Conservation (phyloP, 2,113 vertebrate species). For the Poeciliopsis turrubarensis region DNA sequence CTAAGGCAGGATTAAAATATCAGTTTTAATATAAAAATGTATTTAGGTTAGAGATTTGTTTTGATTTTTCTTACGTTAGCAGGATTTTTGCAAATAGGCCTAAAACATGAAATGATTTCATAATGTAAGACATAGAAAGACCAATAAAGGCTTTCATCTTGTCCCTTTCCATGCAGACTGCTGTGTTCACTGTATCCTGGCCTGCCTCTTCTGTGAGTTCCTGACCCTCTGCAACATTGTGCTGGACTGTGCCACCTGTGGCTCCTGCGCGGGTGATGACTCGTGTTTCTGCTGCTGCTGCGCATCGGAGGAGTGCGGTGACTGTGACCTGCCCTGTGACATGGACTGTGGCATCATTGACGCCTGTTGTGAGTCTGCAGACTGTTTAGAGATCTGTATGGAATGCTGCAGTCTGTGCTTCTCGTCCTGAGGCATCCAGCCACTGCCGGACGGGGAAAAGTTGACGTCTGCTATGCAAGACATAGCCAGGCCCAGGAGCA, state of each 20-base stretch:
- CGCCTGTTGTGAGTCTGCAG: conserved; percentile 97
- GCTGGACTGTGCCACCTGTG: conserved; percentile 95
- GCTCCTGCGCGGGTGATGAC: conserved; percentile 91
- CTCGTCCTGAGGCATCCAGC: conserved; percentile 86
- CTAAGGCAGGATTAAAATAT: no score
- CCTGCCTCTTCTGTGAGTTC: conserved; percentile 98
- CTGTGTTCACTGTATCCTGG: conserved; percentile 98
- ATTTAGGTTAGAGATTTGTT: no score
- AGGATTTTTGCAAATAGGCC: not conserved
- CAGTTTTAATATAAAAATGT: no score
- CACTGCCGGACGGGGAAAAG: conserved; percentile 6
- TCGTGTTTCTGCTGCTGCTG: conserved; percentile 97
- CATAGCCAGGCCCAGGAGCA: conserved; percentile 26
- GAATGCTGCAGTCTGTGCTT: conserved; percentile 99
- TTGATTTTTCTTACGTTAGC: not conserved
- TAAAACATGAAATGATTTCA: not conserved
- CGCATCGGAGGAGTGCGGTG: conserved; percentile 90
- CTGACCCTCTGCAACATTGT: conserved; percentile 96
- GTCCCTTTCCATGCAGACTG: conserved; percentile 81
- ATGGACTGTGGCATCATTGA: conserved; percentile 99
- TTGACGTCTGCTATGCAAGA: conserved; percentile 11
- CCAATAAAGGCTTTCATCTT: not conserved
- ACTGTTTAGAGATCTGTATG: conserved; percentile 99
- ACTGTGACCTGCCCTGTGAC: conserved; percentile 97
- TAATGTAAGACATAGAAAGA: not conserved